A percentile compares a stretch with the other conserved stretches of the same genome.
These are phyloP conservation scores for Steinernema carpocapsae DNA, from an alignment of 2,888 invertebrate genomes.

Conservation along the genomic window DNA sequence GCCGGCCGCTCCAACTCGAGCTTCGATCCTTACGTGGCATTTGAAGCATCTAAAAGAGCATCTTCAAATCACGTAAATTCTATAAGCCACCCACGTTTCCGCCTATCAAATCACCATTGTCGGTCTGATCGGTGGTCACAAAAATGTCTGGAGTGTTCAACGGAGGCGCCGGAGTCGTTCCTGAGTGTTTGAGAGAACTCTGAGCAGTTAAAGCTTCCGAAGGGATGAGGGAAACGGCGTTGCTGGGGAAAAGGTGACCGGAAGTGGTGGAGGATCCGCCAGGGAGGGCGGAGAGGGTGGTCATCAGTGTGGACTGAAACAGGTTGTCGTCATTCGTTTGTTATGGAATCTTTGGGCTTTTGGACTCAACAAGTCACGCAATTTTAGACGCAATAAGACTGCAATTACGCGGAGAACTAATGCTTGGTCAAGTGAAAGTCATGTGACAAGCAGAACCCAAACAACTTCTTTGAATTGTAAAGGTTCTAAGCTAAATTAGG, in stretches of 20 bases:
- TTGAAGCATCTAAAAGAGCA: slow-evolving; percentile 63
- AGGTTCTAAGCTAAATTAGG: too few species aligned
- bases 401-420: too few species aligned
- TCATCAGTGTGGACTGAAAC: slow-evolving; percentile 27
- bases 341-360: too few species aligned
- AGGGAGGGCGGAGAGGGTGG: slow-evolving; percentile 20
- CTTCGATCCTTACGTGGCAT: slow-evolving; percentile 68
- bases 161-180: slow-evolving; percentile 30
- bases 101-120: slow-evolving; percentile 66
- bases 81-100: slow-evolving; percentile 50
- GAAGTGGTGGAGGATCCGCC: neutral
- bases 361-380: too few species aligned
- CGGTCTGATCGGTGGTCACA: slow-evolving; percentile 62
- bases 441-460: too few species aligned
- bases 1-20: slow-evolving; percentile 74
- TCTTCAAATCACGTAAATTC: neutral
- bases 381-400: too few species aligned
- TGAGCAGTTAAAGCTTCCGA: neutral
- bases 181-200: neutral
- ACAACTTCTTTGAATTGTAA: too few species aligned
- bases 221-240: neutral
- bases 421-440: too few species aligned
- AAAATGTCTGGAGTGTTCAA: slow-evolving; percentile 64
- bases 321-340: too few species aligned
- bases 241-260: neutral